Evolutionary conservation across 2,113 vertebrate species (phyloP).

Genomic region (Lampris incognitus): DNA sequence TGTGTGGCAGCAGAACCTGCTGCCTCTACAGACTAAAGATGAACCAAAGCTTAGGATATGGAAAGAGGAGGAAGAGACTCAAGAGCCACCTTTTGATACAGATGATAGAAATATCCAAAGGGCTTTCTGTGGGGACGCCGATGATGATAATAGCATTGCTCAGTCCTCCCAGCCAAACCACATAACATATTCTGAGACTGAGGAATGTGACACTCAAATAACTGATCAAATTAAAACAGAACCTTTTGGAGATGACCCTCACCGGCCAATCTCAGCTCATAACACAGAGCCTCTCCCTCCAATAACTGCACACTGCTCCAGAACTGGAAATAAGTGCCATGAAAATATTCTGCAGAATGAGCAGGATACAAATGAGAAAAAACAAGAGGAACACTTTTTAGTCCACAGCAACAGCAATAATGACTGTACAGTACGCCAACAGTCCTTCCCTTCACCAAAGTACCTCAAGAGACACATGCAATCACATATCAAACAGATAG

Average conservation of each 20-base stretch:
- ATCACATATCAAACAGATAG: conserved; percentile 12
- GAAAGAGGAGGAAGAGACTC: neutral
- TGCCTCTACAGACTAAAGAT: neutral
- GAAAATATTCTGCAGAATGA: neutral
- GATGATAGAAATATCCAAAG: neutral
- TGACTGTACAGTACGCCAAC: conserved; percentile 8
- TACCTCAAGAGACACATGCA: conserved; percentile 20
- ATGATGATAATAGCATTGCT: neutral
- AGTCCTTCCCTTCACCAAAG: conserved; percentile 7
- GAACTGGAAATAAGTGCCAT: neutral
- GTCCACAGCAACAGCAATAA: neutral
- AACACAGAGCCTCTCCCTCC: neutral
- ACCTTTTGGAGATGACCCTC: neutral
- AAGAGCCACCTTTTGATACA: neutral
- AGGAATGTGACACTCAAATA: neutral
- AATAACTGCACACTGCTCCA: neutral
- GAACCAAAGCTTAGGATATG: conserved; percentile 9
- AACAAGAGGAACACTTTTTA: neutral
- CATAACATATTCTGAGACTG: neutral
- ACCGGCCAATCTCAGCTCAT: neutral
- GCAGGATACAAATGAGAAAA: neutral
- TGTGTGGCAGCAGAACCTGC: neutral
- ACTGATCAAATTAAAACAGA: conserved; percentile 5
- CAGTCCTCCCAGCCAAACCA: neutral
- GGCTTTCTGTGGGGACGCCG: neutral